Evolutionary conservation across 2,888 invertebrate species (phyloP).

Genomic region (Xanthorhoe designata): DNA sequence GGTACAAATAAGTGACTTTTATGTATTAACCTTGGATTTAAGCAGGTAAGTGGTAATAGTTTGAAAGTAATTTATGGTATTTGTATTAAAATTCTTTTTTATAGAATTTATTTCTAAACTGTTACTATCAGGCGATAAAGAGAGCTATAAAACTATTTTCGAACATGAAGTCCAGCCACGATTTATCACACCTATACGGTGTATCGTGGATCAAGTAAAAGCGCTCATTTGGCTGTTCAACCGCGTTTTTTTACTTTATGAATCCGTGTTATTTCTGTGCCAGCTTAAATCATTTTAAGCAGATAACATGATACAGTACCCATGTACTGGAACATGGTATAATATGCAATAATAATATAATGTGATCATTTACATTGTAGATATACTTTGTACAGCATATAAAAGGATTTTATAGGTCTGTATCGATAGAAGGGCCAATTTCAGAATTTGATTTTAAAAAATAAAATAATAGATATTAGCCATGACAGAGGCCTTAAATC

Average conservation of each 20-base stretch:
- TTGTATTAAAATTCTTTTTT: no score
- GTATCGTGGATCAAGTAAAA: slow-evolving; percentile 9
- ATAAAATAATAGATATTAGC: no score
- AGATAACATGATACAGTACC: no score
- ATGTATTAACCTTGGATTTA: not conserved
- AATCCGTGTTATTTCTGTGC: not conserved
- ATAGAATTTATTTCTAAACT: not conserved
- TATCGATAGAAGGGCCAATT: no score
- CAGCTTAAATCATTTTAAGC: not conserved
- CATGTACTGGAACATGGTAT: no score
- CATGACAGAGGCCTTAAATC: no score
- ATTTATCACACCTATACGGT: slow-evolving; percentile 6
- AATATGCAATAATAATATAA: no score
- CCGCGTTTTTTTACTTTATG: not conserved
- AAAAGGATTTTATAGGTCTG: no score
- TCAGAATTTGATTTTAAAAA: no score
- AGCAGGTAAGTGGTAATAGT: not conserved
- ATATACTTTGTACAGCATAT: no score
- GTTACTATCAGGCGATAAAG: not conserved
- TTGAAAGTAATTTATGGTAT: not conserved
- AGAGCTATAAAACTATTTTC: not conserved
- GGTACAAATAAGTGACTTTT: not conserved
- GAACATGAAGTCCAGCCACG: not conserved
- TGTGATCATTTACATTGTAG: no score
- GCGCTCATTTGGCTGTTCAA: not conserved